Base-by-base conservation (phyloP, 1,140 invertebrate genomes). In the Pentalonia nigronervosa region DNA sequence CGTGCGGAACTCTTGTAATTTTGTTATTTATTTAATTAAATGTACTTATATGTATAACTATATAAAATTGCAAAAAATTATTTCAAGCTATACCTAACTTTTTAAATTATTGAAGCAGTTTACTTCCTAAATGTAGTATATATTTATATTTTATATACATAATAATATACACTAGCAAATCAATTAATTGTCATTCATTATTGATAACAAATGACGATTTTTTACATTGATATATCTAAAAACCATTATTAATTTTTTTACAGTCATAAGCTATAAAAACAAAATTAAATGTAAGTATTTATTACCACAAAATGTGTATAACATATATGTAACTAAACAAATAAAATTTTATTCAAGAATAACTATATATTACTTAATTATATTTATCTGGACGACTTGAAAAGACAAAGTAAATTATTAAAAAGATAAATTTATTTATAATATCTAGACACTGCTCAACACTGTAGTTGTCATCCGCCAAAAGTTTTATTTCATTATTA, bases 401-500 rank as follows among this genome's bases (percentile, higher is more conserved):
- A 7, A 14, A 76, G n/a, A 76, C 11, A 2, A 76, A 76, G 14
- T n/a, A 76, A 76, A 20, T n/a, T n/a, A 76, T 76, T n/a, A n/a
- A 6, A 76, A 76, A 34, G 30, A 34, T 76, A n/a, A 14, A 76
- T 76, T 34, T n/a, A 4, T 76, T 76, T 34, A 17, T n/a, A n/a
- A 17, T n/a, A n/a, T 76, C 14, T 76, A 76, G 60, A 76, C 11
- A 53, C 50, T 21, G 21, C 17, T n/a, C n/a, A 76, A 76, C n/a
- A 41, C 41, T 41, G 41, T 4, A 17, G n/a, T 34, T n/a, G 14
- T 4, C 1, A 76, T 11, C 14, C 60, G 30, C n/a, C n/a, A 30
- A 76, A 76, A 76, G n/a, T 76, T 76, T 76, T 76, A 76, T 76
- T 76, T 76, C 60, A 76, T 76, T 76, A 76, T 30, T 30, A 76